Evolutionary conservation across 2,888 invertebrate genomes (phyloP).

Genomic region (Torymus aiolomorphi): DNA sequence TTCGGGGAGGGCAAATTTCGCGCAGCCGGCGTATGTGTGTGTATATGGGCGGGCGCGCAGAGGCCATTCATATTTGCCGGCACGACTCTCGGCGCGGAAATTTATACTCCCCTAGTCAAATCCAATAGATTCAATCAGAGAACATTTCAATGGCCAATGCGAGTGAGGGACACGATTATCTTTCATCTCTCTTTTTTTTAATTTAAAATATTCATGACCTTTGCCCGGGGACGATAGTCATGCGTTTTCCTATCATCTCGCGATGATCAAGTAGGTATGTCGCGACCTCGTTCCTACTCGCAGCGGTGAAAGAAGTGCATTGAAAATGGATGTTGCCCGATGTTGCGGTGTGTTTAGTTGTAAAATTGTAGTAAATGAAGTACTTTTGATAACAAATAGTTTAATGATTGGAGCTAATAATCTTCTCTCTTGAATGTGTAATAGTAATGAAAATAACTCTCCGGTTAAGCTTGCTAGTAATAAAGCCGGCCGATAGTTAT

Average conservation of each 20-base stretch:
- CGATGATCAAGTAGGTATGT: neutral
- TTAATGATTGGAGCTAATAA: too few relatives aligned
- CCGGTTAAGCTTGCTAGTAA: too few relatives aligned
- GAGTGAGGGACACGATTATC: too few relatives aligned
- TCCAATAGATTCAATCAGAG: conserved; percentile 31
- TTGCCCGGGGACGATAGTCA: neutral
- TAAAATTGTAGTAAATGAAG: too few relatives aligned
- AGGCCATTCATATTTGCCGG: neutral
- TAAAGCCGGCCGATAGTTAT: too few relatives aligned
- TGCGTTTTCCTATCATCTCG: conserved; percentile 7
- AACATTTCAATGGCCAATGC: neutral
- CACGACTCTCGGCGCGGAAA: neutral
- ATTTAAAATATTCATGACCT: conserved; percentile 56
- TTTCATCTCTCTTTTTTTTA: conserved; percentile 23
- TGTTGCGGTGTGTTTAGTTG: conserved; percentile 6
- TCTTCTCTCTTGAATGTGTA: too few relatives aligned
- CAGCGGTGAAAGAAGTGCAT: conserved; percentile 45
- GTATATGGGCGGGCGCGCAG: neutral
- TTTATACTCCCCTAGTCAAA: conserved; percentile 19
- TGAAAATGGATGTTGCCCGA: conserved; percentile 55
- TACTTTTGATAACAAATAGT: too few relatives aligned
- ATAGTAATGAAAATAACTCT: too few relatives aligned
- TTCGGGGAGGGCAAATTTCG: too few relatives aligned
- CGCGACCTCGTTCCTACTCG: conserved; percentile 43
- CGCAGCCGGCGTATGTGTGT: too few relatives aligned